Base-by-base conservation (phyloP, 2,888 invertebrate genomes). In the Azorinus chamasolen region DNA sequence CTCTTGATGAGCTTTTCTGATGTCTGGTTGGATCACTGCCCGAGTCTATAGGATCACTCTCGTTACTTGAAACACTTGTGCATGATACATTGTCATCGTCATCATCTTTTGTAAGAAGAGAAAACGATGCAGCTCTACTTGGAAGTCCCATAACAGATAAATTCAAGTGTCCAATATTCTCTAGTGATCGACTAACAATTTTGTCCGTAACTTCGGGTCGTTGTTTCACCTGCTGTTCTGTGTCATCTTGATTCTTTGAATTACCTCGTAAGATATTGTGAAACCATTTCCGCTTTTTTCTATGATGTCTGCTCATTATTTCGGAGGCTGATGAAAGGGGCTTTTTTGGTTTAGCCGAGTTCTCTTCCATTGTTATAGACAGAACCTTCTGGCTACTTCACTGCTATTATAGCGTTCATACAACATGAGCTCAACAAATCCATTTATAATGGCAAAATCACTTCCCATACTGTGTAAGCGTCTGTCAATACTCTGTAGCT, bases 251-350 rank as follows among this genome's bases (percentile, higher is more conserved):
- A n/a, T 25, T 3, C 24, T 39, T 25, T 65, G 75, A 54, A 39
- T 55, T 25, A 24, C 66, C 64, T 22, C 68, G 55, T 37, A 78
- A 46, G 12, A 82, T 25, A 27, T 62, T 74, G 18, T 58, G 54
- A 43, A 70, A 82, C 82, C 82, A 82, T 25, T 73, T 65, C 37
- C 69, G 69, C 24, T 81, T 74, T 63, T 83, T 85, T n/a, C 78
- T 77, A 4, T 74, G 66, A 73, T 85, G 85, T 57, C 85, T 76
- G 63, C 73, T 66, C 85, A 85, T 85, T 16, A 85, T 85, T 43
- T 68, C 83, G 24, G 83, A 77, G 27, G 85, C 85, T 62, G 85
- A 85, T 10, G 85, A 85, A 53, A 85, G 37, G 2, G 83, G 82
- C 39, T 66, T 66, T 43, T 80, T 80, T 12, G 27, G 54, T 39